Base-by-base conservation (phyloP, 2,113 vertebrate species). In the Sinocyclocheilus grahami region DNA sequence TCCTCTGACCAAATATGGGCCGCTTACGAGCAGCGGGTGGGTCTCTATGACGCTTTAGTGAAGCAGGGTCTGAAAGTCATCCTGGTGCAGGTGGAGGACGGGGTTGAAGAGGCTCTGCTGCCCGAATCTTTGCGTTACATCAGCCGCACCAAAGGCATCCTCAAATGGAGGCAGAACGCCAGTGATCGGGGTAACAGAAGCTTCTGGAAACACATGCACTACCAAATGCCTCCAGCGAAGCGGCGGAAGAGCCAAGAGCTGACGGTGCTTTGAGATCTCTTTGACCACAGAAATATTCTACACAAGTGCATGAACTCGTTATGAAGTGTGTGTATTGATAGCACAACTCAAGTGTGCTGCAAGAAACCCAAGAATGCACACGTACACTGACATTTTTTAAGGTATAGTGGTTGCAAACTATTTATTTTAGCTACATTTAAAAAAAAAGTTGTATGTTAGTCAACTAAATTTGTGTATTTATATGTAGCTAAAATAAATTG, bases 121-220 rank as follows among this genome's bases (percentile, higher is more conserved):
- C 95, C 97, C 0, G 95, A 97, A 91, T 97, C 97, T 2, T 89
- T 98, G 81, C 94, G 89, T 42, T 98, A 96, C 24, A 87, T 98
- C 82, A 95, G 87, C 58, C 94, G 94, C 91, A 97, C 94, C 85
- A 94, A 97, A 1, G 97, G 97, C 53, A 92, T 95, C 8, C 51
- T 97, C 69, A 90, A 10, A 20, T 98, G 97, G 97, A 94, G 90
- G 30, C 76, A 71, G 65, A 13, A 65, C 42, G 20, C 85, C 14
- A 22, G 5, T 82, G 85, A 63, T 20, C 24, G 85, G 2, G 33
- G 86, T 1, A 94, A 95, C 80, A 91, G 91, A 87, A 93, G 60
- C 58, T 98, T 98, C 88, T 97, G 97, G 97, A 98, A 97, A 85
- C 92, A 91, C 1, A 91, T 98, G 58, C 92, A 94, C 58, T 97